Base-by-base conservation (phyloP, 2,797 vertebrate species). In the Anolis apletophallus region DNA sequence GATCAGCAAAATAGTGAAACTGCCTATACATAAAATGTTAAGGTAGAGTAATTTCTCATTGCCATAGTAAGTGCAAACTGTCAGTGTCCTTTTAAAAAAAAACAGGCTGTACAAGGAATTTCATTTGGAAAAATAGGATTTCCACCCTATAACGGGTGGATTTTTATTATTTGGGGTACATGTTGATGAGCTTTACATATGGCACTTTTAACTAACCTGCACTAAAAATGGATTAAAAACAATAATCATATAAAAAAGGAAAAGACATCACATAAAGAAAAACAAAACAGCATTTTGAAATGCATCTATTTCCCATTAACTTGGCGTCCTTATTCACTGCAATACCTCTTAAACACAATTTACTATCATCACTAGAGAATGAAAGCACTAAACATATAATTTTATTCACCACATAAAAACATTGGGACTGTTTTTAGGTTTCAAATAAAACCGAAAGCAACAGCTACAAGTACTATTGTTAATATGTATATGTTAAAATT, bases 1-100 rank as follows among this genome's bases (percentile, higher is more conserved):
- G 81, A 79, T 87, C 86, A 87, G 86, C 86, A 87, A 87, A 87
- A 87, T n/a, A 83, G 81, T 8, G 14, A 87, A 87, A 83, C 81
- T 83, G 81, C 81, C 86, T 83, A 83, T 87, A 87, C 86, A 87
- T 80, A 87, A 87, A 87, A 87, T 87, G 86, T 87, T 87, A 75
- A 91, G 69, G 86, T 64, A 13, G 55, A 91, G 79, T 57, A 90
- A 81, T 88, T 32, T 85, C 72, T 85, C 89, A 83, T 90, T 89
- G 94, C 72, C 0, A 85, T 69, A 85, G 87, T 82, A 85, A 79
- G 61, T 86, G 68, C 57, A 86, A 74, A 10, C 52, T 76, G 1
- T n/a, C 76, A 72, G 83, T 82, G 80, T 79, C 80, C 32, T 64
- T 87, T 91, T 84, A 11, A 29, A 64, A 26, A 84, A 90, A 46